phyloP scores from a whole-genome alignment of 2,888 invertebrate genomes.

The Synergus itoensis region DNA sequence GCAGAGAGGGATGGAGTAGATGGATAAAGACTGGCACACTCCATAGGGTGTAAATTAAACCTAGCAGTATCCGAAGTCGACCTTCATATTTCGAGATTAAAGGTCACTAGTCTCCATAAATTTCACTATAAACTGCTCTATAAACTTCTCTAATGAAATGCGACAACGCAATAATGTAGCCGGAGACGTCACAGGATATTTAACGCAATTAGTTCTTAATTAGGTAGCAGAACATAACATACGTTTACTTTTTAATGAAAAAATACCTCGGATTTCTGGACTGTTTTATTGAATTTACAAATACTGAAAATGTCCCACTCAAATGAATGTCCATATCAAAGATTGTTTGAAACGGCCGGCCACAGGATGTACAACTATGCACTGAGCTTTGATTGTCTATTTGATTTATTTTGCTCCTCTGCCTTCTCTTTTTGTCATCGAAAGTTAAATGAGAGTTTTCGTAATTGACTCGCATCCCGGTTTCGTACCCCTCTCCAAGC shows the following conservation, averaged over 20 bases:
- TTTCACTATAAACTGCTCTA: background rate
- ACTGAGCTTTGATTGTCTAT: conserved; percentile 23
- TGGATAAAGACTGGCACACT: background rate
- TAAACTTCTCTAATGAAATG: background rate
- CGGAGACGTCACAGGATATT: background rate
- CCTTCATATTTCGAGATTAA: background rate
- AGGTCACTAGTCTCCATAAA: background rate
- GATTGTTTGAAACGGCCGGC: conserved; percentile 14
- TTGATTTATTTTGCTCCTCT: conserved; percentile 24
- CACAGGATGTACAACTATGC: background rate
- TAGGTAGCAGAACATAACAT: background rate
- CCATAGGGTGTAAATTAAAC: background rate
- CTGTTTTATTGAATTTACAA: background rate
- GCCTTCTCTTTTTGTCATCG: conserved; percentile 25
- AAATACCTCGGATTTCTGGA: background rate
- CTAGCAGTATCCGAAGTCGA: background rate
- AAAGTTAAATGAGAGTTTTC: conserved; percentile 36
- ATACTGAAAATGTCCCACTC: background rate
- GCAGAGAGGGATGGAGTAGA: conserved; percentile 41
- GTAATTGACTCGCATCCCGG: conserved; percentile 28
- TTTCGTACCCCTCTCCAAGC: conserved; percentile 17
- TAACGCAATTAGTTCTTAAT: background rate
- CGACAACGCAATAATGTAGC: background rate
- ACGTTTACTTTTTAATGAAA: background rate
- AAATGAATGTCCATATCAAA: too few relatives aligned